Conservation (phyloP, 1,140 invertebrate species). For the Holcopasites calliopsidis region DNA sequence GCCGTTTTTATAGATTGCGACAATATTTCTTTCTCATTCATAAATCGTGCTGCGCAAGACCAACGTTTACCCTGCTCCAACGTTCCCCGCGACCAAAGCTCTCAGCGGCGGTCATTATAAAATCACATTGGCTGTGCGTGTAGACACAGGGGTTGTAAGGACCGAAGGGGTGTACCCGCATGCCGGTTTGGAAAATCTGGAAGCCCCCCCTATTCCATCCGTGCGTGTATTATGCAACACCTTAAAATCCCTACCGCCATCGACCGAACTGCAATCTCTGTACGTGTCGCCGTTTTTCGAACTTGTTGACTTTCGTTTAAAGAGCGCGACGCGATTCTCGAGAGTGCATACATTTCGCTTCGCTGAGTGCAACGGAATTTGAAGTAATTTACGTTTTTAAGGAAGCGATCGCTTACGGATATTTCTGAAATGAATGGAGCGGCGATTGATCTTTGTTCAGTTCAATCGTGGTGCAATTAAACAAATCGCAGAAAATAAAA, state of each 20-base stretch:
- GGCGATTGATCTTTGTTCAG: too few species aligned
- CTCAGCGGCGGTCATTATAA: constrained; percentile 51
- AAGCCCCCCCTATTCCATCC: background rate
- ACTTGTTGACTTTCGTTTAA: constrained; percentile 35
- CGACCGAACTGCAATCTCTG: constrained; percentile 64
- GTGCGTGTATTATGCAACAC: constrained; percentile 15
- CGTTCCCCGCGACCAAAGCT: constrained; percentile 38
- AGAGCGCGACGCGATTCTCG: constrained; percentile 23
- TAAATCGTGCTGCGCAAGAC: constrained; percentile 40
- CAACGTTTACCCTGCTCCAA: constrained; percentile 45
- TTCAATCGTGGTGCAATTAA: too few species aligned
- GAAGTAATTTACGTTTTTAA: background rate
- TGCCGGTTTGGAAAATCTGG: constrained; percentile 27
- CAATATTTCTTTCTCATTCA: constrained; percentile 51
- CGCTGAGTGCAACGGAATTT: background rate
- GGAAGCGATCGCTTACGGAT: background rate
- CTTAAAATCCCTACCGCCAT: constrained; percentile 50
- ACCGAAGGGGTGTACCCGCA: constrained; percentile 23
- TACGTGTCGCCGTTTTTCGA: constrained; percentile 49
- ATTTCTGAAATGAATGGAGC: too few species aligned
- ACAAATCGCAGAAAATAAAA: too few species aligned
- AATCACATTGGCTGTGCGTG: constrained; percentile 37
- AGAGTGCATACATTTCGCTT: background rate
- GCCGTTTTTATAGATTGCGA: constrained; percentile 37
- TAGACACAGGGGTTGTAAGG: constrained; percentile 35